Base-by-base conservation (phyloP, 2,888 invertebrate genomes). In the Geotrupes spiniger region DNA sequence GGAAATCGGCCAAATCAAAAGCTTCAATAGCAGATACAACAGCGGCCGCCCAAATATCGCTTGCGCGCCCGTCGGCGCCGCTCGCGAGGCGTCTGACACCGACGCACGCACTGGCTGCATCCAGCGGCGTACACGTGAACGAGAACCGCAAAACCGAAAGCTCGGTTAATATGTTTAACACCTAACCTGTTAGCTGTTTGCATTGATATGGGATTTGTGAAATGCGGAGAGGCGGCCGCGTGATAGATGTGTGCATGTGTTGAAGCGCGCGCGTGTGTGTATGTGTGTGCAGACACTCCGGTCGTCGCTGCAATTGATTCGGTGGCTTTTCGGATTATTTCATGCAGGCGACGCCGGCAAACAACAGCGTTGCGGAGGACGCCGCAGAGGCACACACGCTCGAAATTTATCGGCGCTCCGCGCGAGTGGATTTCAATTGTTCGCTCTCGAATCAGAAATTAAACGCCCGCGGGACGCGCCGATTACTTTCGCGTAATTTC, bases 151-250 rank as follows among this genome's bases (percentile, higher is more conserved):
- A 59, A 57, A 60, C 71, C 69, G 63, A 69, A 68, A 68, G 61
- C 65, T 65, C 69, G 70, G 68, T 69, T 71, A 71, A 71, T 71
- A 70, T 67, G 71, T 69, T 70, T 70, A 71, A 70, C 70, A 70
- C 71, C 71, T 70, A 68, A 68, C 65, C 63, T 62, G 63, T 61
- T 65, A 63, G 64, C 56, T 57, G 58, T 56, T 44, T 36, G 12
- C 63, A 63, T 56, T 59, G 63, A 63, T 60, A 58, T 55, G 53
- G 60, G 58, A 57, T 56, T 60, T 57, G 55, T 43, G 61, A 63
- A 62, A 12, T 16, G 42, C 42, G 31, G 31, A 21, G 12, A 21
- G 26, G 1, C 25, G n/a, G 42, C 15, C 42, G 42, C 31, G 33
- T 42, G 42, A 42, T 42, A 42, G 42, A 42, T 21, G 21, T 21